Evolutionary conservation across 2,888 invertebrate genomes (phyloP).

Genomic region (Cosmia trapezina): DNA sequence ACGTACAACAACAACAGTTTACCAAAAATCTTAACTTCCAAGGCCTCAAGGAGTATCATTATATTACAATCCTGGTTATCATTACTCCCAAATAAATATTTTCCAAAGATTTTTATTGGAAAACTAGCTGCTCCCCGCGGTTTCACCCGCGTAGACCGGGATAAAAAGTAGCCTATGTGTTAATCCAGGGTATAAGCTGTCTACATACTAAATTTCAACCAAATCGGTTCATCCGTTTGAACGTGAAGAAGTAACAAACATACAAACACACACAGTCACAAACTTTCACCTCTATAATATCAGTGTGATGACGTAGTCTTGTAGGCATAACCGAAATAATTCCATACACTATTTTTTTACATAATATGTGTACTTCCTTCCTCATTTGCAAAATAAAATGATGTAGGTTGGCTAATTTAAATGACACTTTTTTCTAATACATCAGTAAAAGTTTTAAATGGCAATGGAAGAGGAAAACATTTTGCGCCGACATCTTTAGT

Average conservation of each 20-base stretch:
- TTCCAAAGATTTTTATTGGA: neutral
- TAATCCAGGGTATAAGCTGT: too few relatives aligned
- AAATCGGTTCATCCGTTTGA: too few relatives aligned
- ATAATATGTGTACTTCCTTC: conserved; percentile 18
- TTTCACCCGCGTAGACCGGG: too few relatives aligned
- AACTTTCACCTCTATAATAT: too few relatives aligned
- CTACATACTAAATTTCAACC: too few relatives aligned
- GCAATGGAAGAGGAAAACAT: neutral
- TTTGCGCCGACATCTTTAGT: neutral
- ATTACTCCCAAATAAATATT: neutral
- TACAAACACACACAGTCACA: too few relatives aligned
- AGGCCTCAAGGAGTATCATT: neutral
- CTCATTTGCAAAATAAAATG: neutral
- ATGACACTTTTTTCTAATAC: too few relatives aligned
- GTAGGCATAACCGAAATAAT: neutral
- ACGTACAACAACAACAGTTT: neutral
- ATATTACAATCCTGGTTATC: neutral
- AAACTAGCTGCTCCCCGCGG: too few relatives aligned
- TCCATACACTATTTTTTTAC: neutral
- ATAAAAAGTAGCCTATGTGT: too few relatives aligned
- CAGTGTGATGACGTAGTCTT: too few relatives aligned
- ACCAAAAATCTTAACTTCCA: neutral
- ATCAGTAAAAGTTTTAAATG: neutral
- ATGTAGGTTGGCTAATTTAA: neutral
- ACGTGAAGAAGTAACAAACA: too few relatives aligned